Percentiles rank a stretch among this genome's conserved stretches.
These are phyloP conservation scores for Phyllostomus discolor DNA, from an alignment of 2,113 vertebrate species.

Conservation along the genomic window DNA sequence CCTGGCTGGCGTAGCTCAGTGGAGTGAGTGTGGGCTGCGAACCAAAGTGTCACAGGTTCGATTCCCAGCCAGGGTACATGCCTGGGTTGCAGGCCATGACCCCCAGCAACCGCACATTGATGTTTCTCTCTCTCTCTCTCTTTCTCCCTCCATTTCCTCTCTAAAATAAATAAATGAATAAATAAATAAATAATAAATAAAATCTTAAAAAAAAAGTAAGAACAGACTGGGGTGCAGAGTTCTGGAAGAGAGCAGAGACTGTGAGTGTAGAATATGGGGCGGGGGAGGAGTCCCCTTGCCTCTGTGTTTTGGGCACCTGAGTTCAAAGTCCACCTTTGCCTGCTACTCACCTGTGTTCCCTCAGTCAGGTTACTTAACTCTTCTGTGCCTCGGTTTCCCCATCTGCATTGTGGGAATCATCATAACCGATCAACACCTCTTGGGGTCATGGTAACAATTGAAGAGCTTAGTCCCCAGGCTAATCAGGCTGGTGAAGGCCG, in stretches of 20 bases:
- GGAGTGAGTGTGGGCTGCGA: too few species aligned
- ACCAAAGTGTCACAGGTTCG: too few species aligned
- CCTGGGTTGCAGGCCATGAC: too few species aligned
- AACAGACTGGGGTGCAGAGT: background rate
- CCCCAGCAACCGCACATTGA: too few species aligned
- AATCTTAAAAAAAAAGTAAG: background rate
- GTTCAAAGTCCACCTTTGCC: background rate
- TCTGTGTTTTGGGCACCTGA: background rate
- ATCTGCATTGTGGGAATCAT: too few species aligned
- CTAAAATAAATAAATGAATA: too few species aligned
- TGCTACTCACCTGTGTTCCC: background rate
- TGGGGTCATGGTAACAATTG: background rate
- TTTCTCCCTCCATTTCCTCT: too few species aligned
- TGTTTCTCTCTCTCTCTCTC: too few species aligned
- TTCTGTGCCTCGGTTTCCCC: background rate
- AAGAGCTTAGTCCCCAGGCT: background rate
- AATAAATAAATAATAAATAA: too few species aligned
- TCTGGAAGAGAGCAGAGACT: background rate
- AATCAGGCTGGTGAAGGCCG: background rate
- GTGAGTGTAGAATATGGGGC: background rate
- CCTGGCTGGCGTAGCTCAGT: background rate
- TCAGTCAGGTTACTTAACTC: background rate
- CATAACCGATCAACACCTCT: background rate
- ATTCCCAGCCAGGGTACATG: too few species aligned
- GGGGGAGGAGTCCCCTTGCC: fast-evolving